phyloP scores from a whole-genome alignment of 2,113 vertebrate genomes.

The Stomatorhinus ivindoensis region DNA sequence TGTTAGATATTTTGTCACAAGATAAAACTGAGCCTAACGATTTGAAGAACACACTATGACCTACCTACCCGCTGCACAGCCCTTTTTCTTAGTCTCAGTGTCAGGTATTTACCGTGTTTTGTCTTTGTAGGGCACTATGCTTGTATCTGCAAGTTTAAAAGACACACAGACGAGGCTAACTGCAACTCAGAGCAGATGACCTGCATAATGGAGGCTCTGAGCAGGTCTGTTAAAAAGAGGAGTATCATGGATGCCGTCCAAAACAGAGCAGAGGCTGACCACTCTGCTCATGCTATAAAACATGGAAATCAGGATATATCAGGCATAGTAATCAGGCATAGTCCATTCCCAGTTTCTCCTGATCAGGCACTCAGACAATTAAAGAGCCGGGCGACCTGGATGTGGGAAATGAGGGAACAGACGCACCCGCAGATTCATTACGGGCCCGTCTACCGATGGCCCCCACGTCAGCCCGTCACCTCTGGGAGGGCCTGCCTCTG shows the following conservation, averaged over 20 bases:
- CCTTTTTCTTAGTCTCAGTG: background rate
- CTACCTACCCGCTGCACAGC: background rate
- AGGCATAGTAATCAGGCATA: too few relatives aligned
- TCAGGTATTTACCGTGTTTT: background rate
- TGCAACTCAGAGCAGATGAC: background rate
- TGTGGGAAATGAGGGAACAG: background rate
- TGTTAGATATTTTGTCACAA: background rate
- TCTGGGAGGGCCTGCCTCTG: background rate
- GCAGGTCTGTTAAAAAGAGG: background rate
- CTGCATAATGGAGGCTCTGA: background rate
- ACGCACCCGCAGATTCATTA: background rate
- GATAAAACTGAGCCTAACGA: background rate
- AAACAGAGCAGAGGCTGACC: background rate
- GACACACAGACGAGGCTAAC: background rate
- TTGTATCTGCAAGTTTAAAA: background rate
- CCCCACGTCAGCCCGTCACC: background rate
- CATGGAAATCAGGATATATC: background rate
- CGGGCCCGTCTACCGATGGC: background rate
- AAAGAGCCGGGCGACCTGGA: background rate
- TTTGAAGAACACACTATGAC: background rate
- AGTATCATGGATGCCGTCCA: background rate
- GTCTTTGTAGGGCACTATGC: background rate
- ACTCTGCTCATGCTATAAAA: background rate
- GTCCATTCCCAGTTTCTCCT: background rate
- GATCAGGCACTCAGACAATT: background rate